These are phyloP conservation scores for Tipula unca DNA, from an alignment of 2,888 invertebrate species.

Conservation along the genomic window DNA sequence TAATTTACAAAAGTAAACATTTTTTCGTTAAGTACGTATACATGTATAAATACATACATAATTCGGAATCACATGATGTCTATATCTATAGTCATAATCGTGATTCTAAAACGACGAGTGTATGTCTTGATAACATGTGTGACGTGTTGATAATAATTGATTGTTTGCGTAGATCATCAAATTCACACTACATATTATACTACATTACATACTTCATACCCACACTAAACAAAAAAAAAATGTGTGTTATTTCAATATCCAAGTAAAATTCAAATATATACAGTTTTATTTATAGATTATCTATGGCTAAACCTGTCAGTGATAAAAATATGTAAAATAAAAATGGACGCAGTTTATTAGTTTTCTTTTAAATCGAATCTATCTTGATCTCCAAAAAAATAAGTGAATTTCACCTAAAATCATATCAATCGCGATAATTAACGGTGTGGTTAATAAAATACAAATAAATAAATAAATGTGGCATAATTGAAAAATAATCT, in stretches of 20 bases:
- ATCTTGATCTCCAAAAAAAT: neutral
- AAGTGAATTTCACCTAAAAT: neutral
- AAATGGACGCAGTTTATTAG: neutral
- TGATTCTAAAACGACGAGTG: neutral
- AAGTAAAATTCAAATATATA: slow-evolving; percentile 2
- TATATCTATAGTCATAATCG: neutral
- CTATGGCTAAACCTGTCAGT: slow-evolving; percentile 8
- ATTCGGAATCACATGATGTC: neutral
- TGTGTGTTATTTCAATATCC: neutral
- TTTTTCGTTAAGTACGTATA: neutral
- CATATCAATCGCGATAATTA: neutral
- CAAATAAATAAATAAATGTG: neutral
- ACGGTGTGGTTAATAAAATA: neutral
- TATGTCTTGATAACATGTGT: neutral
- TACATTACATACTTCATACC: neutral
- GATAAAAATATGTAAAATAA: neutral
- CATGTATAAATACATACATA: neutral
- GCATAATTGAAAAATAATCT: neutral
- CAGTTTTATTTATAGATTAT: slow-evolving; percentile 14
- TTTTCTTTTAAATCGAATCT: neutral
- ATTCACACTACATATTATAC: neutral
- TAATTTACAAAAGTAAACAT: neutral
- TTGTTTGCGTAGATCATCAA: slow-evolving; percentile 8
- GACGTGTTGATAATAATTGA: neutral
- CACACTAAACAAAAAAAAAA: neutral